A percentile compares a stretch with the other conserved stretches of the same genome.
These are phyloP conservation scores for Julus scandinavius DNA, from an alignment of 2,888 invertebrate species.

Conservation along the genomic window DNA sequence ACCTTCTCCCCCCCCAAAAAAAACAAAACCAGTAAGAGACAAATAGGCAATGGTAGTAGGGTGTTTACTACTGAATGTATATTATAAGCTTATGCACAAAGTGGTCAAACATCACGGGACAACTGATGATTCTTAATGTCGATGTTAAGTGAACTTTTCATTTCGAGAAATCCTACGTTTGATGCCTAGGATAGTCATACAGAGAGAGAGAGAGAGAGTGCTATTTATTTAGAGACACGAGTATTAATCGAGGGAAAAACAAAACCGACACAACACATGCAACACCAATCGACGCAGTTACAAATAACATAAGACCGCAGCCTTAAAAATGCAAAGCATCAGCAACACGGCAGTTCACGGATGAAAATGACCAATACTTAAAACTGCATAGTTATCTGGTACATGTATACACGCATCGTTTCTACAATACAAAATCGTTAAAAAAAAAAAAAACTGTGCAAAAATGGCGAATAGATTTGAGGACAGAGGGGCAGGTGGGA, in stretches of 20 bases:
- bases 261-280: neutral
- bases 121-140: neutral
- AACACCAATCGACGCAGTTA: conserved; percentile 22
- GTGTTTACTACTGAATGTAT: neutral
- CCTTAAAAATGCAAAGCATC: neutral
- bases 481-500: neutral
- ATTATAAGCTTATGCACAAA: neutral
- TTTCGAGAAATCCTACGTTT: neutral
- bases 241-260: conserved; percentile 16
- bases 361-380: conserved; percentile 46
- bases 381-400: conserved; percentile 46
- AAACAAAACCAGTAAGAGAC: neutral
- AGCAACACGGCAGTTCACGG: neutral
- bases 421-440: conserved; percentile 31
- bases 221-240: neutral
- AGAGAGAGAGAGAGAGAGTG: neutral
- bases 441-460: conserved; percentile 24
- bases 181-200: conserved; percentile 3
- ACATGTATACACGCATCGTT: conserved; percentile 13
- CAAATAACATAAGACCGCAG: neutral
- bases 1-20: neutral
- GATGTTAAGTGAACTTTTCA: neutral
- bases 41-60: neutral
- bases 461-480: neutral
- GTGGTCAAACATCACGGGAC: conserved; percentile 14